Evolutionary conservation across 2,113 vertebrate genomes (phyloP).

Genomic region (Gallinago media): DNA sequence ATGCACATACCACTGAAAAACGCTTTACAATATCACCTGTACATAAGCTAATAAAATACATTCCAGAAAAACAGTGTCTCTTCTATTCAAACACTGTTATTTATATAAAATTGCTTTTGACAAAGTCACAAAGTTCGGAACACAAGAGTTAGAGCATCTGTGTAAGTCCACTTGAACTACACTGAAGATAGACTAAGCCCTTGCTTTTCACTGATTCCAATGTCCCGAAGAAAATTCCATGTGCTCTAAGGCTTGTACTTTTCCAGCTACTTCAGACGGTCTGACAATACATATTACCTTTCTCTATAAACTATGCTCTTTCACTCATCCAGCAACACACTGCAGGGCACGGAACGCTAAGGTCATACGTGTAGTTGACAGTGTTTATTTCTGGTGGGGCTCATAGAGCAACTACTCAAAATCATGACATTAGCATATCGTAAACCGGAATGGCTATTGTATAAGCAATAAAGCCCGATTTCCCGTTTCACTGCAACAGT

Average conservation of each 20-base stretch:
- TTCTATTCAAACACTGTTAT: not conserved
- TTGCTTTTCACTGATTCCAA: not conserved
- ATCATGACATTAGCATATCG: not conserved
- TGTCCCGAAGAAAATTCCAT: not conserved
- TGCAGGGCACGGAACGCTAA: not conserved
- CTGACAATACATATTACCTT: not conserved
- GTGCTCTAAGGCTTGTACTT: not conserved
- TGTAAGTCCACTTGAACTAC: not conserved
- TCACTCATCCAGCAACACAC: not conserved
- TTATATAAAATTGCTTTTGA: not conserved
- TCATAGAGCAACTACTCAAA: not conserved
- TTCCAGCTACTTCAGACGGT: not conserved
- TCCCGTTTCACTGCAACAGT: not conserved
- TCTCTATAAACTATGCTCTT: not conserved
- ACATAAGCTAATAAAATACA: not conserved
- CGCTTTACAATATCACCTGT: not conserved
- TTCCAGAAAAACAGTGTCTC: not conserved
- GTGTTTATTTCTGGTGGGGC: not conserved
- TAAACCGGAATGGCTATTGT: not conserved
- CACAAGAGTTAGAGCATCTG: not conserved
- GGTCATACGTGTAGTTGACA: accelerated
- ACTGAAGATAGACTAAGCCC: not conserved
- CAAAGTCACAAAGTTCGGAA: not conserved
- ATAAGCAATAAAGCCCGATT: not conserved
- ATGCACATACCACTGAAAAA: not conserved